phyloP scores from a whole-genome alignment of 2,113 vertebrate genomes.

The Heptranchias perlo region DNA sequence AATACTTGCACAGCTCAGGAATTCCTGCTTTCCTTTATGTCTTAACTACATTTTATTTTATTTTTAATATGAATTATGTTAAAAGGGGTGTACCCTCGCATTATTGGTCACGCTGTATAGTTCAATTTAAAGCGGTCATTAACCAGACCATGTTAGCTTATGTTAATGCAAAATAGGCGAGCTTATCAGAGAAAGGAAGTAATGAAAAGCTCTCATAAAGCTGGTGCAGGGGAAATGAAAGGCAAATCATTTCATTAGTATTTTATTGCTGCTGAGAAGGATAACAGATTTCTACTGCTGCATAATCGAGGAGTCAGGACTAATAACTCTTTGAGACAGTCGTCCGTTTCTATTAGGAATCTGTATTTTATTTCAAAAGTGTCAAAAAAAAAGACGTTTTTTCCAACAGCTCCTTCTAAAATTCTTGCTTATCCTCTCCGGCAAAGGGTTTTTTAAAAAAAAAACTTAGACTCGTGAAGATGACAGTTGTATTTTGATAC shows the following conservation, averaged over 20 bases:
- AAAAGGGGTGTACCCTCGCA: not conserved
- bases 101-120: not conserved
- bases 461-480: not conserved
- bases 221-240: not conserved
- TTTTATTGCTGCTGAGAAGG: not conserved
- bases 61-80: no score
- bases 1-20: not conserved
- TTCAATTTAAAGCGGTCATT: constrained; percentile 16
- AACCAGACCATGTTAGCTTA: not conserved
- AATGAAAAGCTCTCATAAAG: constrained; percentile 5
- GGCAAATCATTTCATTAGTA: constrained; percentile 17
- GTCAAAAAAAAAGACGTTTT: not conserved
- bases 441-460: not conserved
- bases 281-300: not conserved
- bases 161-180: not conserved
- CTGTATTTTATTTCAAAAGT: not conserved
- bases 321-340: not conserved
- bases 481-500: not conserved
- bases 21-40: not conserved
- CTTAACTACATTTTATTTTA: no score
- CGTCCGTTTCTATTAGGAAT: not conserved
- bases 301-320: not conserved
- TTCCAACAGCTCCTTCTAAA: not conserved
- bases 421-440: not conserved
- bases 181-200: not conserved